Base-by-base conservation (phyloP, 2,888 invertebrate genomes). In the Tetropium fuscum region DNA sequence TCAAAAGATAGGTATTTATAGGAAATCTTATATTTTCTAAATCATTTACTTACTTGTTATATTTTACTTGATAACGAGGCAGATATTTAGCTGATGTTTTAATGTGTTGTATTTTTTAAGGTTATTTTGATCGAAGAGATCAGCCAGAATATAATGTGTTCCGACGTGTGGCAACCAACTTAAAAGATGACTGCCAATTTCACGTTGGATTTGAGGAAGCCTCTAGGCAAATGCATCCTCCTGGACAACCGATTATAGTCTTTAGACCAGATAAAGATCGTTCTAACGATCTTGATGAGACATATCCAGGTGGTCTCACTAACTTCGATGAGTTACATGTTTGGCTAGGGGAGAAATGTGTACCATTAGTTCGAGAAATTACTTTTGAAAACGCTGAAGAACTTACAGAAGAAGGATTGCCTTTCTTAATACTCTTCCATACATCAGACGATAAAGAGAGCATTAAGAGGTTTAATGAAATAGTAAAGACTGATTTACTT, bases 311-410 rank as follows among this genome's bases (percentile, higher is more conserved):
- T 3, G 89, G 88, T 53, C 77, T 92, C 34, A 82, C 82, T 3
- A 90, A 86, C 76, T 94, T 92, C 73, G 96, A 97, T 74, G 93
- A 94, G 69, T 77, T 98, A n/a, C 88, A 91, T 74, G 86, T 88
- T 59, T 98, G 98, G 98, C 87, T 92, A 0, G 89, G 92, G 61
- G 93, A 95, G 69, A 95, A 94, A 77, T 99, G 99, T 80, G 93
- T 98, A 30, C 98, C 99, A 0, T 83, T 98, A 8, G 98, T 99
- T 0, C 87, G 99, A 53, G 98, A 99, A 83, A 99, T 99, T 60
- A 99, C 98, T 0, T 99, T 99, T 82, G 98, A 98, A 83, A 99
- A 99, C 85, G 99, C 99, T 1, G 99, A 99, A 83, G 98, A 98
- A 82, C 83, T 98, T 16, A 98, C 98, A 0, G 98, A 98, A 81